Base-by-base conservation (phyloP, 2,797 vertebrate species). In the Ctenopoma multispine region DNA sequence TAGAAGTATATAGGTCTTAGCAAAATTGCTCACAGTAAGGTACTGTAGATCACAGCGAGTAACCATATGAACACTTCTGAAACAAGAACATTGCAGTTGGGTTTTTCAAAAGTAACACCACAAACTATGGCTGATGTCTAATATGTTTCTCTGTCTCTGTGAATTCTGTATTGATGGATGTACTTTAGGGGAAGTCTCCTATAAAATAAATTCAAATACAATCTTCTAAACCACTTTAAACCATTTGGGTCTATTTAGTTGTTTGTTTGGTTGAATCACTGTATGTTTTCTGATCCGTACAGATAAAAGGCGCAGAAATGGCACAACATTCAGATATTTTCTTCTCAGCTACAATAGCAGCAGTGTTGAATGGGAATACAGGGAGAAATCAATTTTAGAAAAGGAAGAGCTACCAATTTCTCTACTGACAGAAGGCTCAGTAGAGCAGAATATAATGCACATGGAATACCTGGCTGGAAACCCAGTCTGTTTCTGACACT, bases 331-430 rank as follows among this genome's bases (percentile, higher is more conserved):
- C 62, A 46, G 29, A 49, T 55, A 58, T 40, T 54, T 55, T 36
- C 47, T 48, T 62, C 63, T 71, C 27, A n/a, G 29, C 54, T 74
- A 61, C 59, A 63, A 36, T 11, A 68, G 55, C 44, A 63, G 23
- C 38, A 31, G 38, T 44, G 49, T 60, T 62, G 50, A 49, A 34
- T 60, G 29, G 53, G 48, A 51, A 77, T 36, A 41, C 69, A 49
- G 40, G 17, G 61, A 47, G 49, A 69, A 81, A 63, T 79, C 75
- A 74, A 72, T 80, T 73, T 72, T n/a, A 54, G 36, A 59, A 12
- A 59, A 48, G 34, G 13, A 79, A 34, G 59, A 72, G 27, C 69
- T 67, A 71, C 43, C 46, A 57, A 59, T 71, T 58, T 64, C 50
- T 71, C 54, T 21, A 38, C 44, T 53, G 47, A 71, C 50, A 57